Base-by-base conservation (phyloP, 2,888 invertebrate genomes). In the Trissoscelio sp. region DNA sequence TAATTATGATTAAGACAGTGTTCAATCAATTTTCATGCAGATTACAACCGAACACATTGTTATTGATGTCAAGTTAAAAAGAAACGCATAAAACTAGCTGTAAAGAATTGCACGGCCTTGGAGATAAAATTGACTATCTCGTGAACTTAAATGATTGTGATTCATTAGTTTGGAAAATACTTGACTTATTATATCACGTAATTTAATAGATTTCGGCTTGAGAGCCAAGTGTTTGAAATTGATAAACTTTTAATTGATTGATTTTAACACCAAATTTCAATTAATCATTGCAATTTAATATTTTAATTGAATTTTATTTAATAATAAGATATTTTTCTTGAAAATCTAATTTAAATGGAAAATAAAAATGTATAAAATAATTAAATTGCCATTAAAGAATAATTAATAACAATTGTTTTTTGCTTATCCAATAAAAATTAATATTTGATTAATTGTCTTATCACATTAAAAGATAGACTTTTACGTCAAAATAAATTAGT, bases 61-160 rank as follows among this genome's bases (percentile, higher is more conserved):
- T 34, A 64, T 31, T 48, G n/a, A 3, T 18, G 24, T 18, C 9
- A 7, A 34, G 9, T 60, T 64, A 48, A 18, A 3, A n/a, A 51
- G 24, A 51, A 0, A 34, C 16, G 12, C 34, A 31, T 14, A 20
- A 28, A 60, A 60, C 20, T 16, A 57, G 12, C 12, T 12, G 12
- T 37, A 62, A 48, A 46, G 20, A 34, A 70, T 37, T 24, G n/a
- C 18, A 11, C 14, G 57, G 20, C 69, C 69, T 69, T 69, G 69
- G 2, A 57, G 69, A 69, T 69, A 69, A 69, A 42, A 20, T 20
- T n/a, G 18, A 42, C 2, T 67, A 67, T 67, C 53, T 67, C 28
- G 9, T 24, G 9, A 67, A 51, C 46, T 51, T 11, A n/a, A 24
- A 48, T 67, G 53, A 28, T 12, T 6, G 39, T 42, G 66, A 66